phyloP scores from a whole-genome alignment of 2,888 invertebrate genomes.

The Eupithecia tripunctaria region DNA sequence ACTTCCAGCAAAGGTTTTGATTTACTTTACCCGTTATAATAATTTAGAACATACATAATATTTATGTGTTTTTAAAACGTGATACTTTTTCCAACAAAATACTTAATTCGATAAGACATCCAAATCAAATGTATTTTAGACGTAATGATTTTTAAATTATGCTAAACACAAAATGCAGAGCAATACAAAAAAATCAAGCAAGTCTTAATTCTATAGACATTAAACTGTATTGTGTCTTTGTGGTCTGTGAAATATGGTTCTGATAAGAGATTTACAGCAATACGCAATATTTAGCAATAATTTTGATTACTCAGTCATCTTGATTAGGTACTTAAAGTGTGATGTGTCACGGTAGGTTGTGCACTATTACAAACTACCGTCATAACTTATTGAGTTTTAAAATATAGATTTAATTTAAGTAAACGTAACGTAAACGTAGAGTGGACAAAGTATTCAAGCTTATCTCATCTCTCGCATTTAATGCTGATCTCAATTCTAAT shows the following conservation, averaged over 20 bases:
- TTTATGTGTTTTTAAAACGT: neutral
- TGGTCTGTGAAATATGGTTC: neutral
- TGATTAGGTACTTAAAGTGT: no score
- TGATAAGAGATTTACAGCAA: neutral
- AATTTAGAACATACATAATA: neutral
- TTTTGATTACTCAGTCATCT: no score
- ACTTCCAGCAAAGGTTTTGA: conserved; percentile 88
- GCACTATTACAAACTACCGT: no score
- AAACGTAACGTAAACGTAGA: no score
- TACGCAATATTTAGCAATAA: neutral
- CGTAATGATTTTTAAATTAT: neutral
- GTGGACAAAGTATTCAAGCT: neutral
- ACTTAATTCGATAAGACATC: neutral
- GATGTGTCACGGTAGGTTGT: no score
- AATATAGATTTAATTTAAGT: no score
- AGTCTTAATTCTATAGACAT: neutral
- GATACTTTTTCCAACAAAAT: neutral
- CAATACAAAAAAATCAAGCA: neutral
- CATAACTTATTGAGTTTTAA: no score
- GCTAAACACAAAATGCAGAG: neutral
- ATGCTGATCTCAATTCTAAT: no score
- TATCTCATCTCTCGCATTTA: no score
- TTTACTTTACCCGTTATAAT: neutral
- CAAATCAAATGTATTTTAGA: neutral
- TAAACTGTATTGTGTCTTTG: neutral